Conservation (phyloP, 2,888 invertebrate genomes). For the Tineola bisselliella region DNA sequence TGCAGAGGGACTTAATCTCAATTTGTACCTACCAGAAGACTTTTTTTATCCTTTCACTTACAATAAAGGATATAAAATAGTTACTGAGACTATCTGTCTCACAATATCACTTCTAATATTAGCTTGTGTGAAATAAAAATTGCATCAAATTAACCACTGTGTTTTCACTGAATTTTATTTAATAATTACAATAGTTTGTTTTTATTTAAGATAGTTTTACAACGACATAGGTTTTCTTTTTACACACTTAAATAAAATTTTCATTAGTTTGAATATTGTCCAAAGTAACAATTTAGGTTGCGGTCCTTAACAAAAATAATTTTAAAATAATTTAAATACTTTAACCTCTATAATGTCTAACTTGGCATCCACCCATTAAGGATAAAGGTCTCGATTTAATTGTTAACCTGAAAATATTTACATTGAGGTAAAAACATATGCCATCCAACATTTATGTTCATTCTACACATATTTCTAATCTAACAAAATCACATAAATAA, state of each 20-base stretch:
- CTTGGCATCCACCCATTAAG: conserved; percentile 50
- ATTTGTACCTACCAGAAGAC: conserved; percentile 74
- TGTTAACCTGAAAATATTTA: conserved; percentile 49
- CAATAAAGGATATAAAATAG: conserved; percentile 20
- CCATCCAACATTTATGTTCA: not conserved
- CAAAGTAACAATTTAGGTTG: not conserved
- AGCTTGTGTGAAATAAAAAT: not conserved
- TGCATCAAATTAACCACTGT: not conserved
- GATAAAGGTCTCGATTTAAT: conserved; percentile 38
- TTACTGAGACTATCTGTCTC: not conserved
- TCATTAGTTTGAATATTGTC: not conserved
- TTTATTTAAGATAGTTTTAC: conserved; percentile 4
- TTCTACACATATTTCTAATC: not conserved
- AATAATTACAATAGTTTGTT: conserved; percentile 16
- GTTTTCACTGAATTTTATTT: conserved; percentile 7
- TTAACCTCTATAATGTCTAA: conserved; percentile 59
- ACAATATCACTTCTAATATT: not conserved
- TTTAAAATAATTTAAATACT: conserved; percentile 63
- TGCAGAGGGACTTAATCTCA: conserved; percentile 71
- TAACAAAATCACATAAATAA: no score
- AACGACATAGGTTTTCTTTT: not conserved
- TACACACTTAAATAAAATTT: not conserved
- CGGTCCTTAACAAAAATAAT: conserved; percentile 28
- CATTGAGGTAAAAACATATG: conserved; percentile 19
- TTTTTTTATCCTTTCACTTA: conserved; percentile 77